phyloP scores from a whole-genome alignment of 2,797 vertebrate species.

The Coreius guichenoti region DNA sequence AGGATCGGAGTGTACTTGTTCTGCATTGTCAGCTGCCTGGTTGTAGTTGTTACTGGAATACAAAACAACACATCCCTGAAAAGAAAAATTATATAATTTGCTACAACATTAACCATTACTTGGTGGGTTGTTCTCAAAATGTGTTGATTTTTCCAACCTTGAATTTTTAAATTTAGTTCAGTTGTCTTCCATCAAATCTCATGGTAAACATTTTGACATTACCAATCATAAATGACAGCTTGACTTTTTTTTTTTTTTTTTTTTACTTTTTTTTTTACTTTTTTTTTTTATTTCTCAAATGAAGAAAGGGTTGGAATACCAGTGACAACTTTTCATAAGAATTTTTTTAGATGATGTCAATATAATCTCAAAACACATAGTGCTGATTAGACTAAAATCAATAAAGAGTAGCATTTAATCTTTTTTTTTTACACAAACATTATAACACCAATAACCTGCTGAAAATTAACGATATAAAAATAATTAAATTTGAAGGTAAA shows the following conservation, averaged over 20 bases:
- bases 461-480: too few relatives aligned
- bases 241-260: too few relatives aligned
- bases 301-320: background rate
- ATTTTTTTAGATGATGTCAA: background rate
- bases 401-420: background rate
- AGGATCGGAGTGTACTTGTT: constrained; percentile 22
- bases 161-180: background rate
- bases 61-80: background rate
- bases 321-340: background rate
- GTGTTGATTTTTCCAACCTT: background rate
- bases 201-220: background rate
- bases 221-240: too few relatives aligned
- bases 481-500: too few relatives aligned
- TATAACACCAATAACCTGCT: background rate
- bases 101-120: background rate
- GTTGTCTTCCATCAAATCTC: background rate
- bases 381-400: background rate
- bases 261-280: too few relatives aligned
- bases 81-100: background rate
- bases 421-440: background rate
- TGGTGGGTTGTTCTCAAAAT: background rate
- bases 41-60: constrained; percentile 5
- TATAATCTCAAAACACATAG: background rate
- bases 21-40: constrained; percentile 19
- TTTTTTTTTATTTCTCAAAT: background rate